phyloP scores from a whole-genome alignment of 2,113 vertebrate genomes.

The Campylomormyrus numenius region DNA sequence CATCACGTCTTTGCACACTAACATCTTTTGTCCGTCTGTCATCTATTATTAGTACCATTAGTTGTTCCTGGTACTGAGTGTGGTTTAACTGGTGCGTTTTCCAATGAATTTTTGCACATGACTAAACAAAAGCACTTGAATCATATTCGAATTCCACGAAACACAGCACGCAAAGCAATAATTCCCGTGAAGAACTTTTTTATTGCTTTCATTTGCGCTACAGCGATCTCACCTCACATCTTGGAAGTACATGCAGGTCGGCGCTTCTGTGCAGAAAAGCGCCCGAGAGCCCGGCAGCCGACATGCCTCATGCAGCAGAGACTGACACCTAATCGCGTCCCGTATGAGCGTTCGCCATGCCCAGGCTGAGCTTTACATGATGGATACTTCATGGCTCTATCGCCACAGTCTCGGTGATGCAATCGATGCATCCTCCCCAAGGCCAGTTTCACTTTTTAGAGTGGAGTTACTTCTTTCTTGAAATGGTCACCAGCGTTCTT shows the following conservation, averaged over 20 bases:
- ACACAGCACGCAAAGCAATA: neutral
- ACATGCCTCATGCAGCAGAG: conserved; percentile 37
- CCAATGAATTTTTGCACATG: neutral
- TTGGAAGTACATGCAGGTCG: conserved; percentile 14
- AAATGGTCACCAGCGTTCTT: conserved; percentile 36
- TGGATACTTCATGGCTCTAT: neutral
- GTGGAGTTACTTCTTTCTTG: conserved; percentile 24
- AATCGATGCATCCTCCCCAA: neutral
- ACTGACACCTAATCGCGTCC: neutral
- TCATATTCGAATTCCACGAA: neutral
- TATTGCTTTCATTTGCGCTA: neutral
- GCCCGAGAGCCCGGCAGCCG: conserved; percentile 26
- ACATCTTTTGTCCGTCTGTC: neutral
- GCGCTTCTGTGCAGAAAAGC: neutral
- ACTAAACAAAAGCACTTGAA: neutral
- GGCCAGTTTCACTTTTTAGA: conserved; percentile 23
- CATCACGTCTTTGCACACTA: neutral
- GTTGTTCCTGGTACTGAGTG: neutral
- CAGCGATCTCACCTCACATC: conserved; percentile 40
- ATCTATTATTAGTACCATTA: neutral
- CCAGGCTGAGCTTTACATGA: neutral
- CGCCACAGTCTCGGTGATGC: conserved; percentile 9
- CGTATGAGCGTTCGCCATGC: neutral
- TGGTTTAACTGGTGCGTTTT: neutral
- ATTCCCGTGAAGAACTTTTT: neutral